Percentiles rank a stretch among this genome's conserved stretches.
Conservation (phyloP, 2,797 vertebrate species). For the Acipenser transmontanus region DNA sequence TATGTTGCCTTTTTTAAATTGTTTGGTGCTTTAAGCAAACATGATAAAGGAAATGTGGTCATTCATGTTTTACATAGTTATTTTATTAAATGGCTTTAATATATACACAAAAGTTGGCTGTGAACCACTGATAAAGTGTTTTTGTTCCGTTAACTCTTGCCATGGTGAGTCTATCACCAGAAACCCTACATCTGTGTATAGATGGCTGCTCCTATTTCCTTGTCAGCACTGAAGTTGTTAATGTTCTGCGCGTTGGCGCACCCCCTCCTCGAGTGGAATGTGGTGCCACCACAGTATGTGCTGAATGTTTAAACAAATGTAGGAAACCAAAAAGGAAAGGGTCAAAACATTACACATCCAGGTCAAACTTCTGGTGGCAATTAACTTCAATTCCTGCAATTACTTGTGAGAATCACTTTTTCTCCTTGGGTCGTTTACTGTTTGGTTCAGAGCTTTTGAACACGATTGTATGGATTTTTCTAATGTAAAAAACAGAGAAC, state of each 20-base stretch:
- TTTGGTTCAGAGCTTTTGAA: neutral
- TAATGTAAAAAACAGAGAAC: too few species aligned
- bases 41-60: neutral
- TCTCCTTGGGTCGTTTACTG: neutral
- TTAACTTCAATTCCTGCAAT: conserved; percentile 60
- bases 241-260: neutral
- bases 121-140: neutral
- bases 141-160: neutral
- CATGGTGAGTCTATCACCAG: neutral
- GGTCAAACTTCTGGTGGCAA: conserved; percentile 70
- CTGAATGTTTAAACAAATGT: conserved; percentile 38
- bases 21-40: neutral
- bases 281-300: conserved; percentile 2
- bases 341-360: conserved; percentile 69
- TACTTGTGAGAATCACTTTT: conserved; percentile 22
- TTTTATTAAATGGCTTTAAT: neutral
- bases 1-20: neutral
- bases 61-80: neutral
- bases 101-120: neutral
- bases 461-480: too few species aligned
- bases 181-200: neutral
- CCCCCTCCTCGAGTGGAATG: neutral
- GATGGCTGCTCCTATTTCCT: neutral
- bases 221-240: neutral
- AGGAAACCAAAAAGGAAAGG: conserved; percentile 60